Evolutionary conservation across 2,797 vertebrate species (phyloP), one percentile per base, ranked within the genome.

Genomic region (Hydrolagus colliei): DNA sequence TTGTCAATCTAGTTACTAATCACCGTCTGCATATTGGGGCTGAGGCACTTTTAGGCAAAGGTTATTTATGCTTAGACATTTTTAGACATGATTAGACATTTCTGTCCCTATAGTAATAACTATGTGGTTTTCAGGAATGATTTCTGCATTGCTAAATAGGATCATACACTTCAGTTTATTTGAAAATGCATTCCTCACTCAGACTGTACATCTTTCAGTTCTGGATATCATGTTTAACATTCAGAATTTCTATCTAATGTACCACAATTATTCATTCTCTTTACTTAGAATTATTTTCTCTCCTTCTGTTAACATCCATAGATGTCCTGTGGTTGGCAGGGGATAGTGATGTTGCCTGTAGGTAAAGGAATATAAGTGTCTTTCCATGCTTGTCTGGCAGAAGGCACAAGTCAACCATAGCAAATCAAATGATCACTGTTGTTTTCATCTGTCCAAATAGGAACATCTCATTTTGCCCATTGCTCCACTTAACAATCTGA

Each of bases 1-100:
- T 68, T 82, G 63, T 82, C 79, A 82, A 27, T 68, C 16, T 68
- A 18, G 63, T 65, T 80, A 80, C 22, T 80, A 27, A 79, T 27
- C 61, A 65, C 65, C 78, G 9, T 80, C n/a, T 32, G 62, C 22
- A 32, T 67, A 27, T 32, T 80, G 78, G 27, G 62, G 8, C 78
- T 63, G 62, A 32, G 27, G 14, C n/a, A 16, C 9, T 27, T 16
- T n/a, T 6, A 41, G 16, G 41, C 6, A 82, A 14, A 14, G 63
- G 63, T 32, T 68, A 20, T 41, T 68, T 68, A 32, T 68, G 9
- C 14, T 68, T 52, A 52, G 41, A 52, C 41, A 52, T 52, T 52
- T 52, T 52, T 52, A 52, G 41, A 16, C 9, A 41, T 41, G 27
- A 68, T 82, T 82, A 68, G 27, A 68, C 4, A 8, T 18, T 82